Base-by-base conservation (phyloP, 1,140 invertebrate species). In the Tribolium madens region DNA sequence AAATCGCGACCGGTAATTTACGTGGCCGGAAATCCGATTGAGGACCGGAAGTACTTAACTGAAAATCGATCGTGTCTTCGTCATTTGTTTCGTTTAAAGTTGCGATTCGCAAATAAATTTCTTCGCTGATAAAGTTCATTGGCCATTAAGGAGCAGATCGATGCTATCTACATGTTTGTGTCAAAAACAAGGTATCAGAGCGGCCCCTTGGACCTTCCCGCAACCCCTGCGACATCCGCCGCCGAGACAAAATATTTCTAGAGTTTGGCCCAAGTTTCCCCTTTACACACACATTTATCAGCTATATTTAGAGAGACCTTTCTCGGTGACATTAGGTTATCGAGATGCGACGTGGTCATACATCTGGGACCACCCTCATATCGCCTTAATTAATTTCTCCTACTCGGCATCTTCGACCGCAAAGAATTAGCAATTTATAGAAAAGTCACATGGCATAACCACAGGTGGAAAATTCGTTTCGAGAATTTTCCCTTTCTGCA, bases 101-200 rank as follows among this genome's bases (percentile, higher is more conserved):
- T 60, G 53, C 31, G 3, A n/a, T n/a, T n/a, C n/a, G n/a, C 69
- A 36, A 17, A 71, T 71, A 71, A 71, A 71, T 74, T 74, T n/a
- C 18, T 15, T 17, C 14, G 26, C 18, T 57, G 75, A 79, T 76
- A 79, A 79, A 77, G 78, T 79, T 79, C 78, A 79, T 77, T 79
- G 78, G 70, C 78, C 78, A 79, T 77, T 77, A 77, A 69, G 52
- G 31, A 21, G 33, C 9, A 48, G 50, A 79, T 79, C 78, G 78
- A 79, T 79, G 46, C 50, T 76, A 79, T 79, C 78, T 79, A 76
- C 75, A 79, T 79, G 75, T 76, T 79, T 79, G 68, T 79, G 78
- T 79, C 78, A 70, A 76, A 78, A 78, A 78, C 75, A 78, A 79
- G 78, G 78, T 79, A 76, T 73, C 71, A 33, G 12, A 48, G 17